Conservation (phyloP, 2,797 vertebrate genomes). For the Syndactyla subalaris region DNA sequence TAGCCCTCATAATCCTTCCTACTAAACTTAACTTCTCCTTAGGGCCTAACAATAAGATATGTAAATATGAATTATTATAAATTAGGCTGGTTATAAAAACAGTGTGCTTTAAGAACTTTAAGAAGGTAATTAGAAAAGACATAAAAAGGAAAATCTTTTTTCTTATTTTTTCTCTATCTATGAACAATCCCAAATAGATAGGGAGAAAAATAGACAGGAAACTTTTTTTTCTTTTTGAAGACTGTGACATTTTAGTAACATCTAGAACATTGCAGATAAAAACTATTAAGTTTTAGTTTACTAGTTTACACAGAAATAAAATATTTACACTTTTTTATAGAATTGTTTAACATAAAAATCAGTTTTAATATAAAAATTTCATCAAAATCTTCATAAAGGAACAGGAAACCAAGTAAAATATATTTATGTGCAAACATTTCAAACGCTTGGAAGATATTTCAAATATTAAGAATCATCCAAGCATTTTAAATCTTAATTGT, state of each 20-base stretch:
- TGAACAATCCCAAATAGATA: fast-evolving
- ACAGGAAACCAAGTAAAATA: background rate
- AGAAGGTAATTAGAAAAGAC: background rate
- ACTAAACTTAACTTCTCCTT: background rate
- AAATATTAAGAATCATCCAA: background rate
- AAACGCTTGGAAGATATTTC: background rate
- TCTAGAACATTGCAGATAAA: background rate
- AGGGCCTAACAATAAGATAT: background rate
- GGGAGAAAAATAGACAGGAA: background rate
- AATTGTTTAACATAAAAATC: background rate
- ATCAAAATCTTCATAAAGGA: background rate
- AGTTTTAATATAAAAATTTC: background rate
- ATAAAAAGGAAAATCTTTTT: background rate
- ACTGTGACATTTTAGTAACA: background rate
- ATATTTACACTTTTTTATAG: background rate
- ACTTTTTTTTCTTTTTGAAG: background rate
- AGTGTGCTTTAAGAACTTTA: background rate
- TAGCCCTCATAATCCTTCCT: background rate
- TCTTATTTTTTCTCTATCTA: background rate
- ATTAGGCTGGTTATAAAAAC: background rate
- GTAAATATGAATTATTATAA: background rate
- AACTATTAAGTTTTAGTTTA: background rate
- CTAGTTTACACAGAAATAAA: background rate
- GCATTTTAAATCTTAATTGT: background rate
- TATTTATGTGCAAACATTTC: background rate